Base-by-base conservation (phyloP, 2,797 vertebrate genomes). In the Hemibagrus guttatus region DNA sequence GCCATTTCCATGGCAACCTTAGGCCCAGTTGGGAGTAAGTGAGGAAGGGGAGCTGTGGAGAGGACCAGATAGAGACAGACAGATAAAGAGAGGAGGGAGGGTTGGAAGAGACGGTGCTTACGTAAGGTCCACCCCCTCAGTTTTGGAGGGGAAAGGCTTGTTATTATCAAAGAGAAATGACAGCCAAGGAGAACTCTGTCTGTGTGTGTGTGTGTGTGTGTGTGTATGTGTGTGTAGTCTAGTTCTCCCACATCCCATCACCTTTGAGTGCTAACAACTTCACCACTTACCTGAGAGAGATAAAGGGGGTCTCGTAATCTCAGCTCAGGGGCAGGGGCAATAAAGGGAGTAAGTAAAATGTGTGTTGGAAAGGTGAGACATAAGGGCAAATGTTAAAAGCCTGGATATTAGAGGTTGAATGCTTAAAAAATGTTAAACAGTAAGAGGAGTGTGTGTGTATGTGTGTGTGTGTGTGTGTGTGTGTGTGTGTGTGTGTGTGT, bases 1-100 rank as follows among this genome's bases (percentile, higher is more conserved):
- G 79, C 74, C 46, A 86, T 91, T 91, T 64, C 90, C 64, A 89
- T 92, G 79, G 89, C 85, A 87, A 90, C 86, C 42, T 69, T 1
- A 39, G 58, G 58, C 42, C 61, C 69, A 52, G 61, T 52, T 69
- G 84, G 71, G 80, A 78, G 49, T 19, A 81, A 85, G 19, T 80
- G 64, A 79, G 63, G 72, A 80, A 49, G 69, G 39, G 52, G n/a
- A 61, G 46, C 26, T 63, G 28, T 35, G n/a, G 54, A 76, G 76
- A 31, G 63, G 42, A 31, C 84, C 6, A n/a, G 84, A 72, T 81
- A 85, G 26, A 59, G 76, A 61, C 76, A 74, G 86, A 87, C 61
- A 85, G 83, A 75, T 46, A 11, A 52, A 87, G 81, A 88, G 71
- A 79, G 72, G 46, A 75, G 42, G 23, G 52, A 85, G 84, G 69